Conservation (phyloP, 2,888 invertebrate genomes). For the Ellobium chinense region DNA sequence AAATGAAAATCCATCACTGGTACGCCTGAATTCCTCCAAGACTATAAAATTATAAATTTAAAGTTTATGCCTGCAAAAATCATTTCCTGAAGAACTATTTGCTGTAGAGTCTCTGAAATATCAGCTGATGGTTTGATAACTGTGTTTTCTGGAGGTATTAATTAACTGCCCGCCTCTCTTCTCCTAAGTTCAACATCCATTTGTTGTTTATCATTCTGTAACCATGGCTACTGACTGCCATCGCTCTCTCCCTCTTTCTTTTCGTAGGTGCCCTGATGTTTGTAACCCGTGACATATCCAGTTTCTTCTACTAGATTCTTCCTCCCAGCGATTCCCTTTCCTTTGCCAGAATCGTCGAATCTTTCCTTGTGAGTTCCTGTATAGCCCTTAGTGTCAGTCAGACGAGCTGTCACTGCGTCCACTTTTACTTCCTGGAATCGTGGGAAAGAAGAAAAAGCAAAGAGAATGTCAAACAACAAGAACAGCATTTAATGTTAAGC, state of each 20-base stretch:
- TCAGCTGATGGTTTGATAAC: neutral
- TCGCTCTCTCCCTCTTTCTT: neutral
- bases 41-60: no score
- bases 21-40: no score
- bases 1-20: no score
- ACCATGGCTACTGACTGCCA: no score
- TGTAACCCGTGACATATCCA: constrained; percentile 51
- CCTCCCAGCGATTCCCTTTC: constrained; percentile 48
- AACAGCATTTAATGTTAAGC: no score
- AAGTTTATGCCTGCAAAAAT: no score
- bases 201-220: no score
- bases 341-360: constrained; percentile 50
- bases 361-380: constrained; percentile 51
- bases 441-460: neutral
- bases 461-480: no score
- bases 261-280: constrained; percentile 14
- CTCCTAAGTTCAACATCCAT: no score
- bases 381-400: constrained; percentile 51
- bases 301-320: constrained; percentile 34
- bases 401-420: constrained; percentile 44
- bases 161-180: no score
- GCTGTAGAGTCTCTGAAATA: no score
- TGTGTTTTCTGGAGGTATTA: no score
- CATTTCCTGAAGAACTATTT: neutral
- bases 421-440: constrained; percentile 40